Evolutionary conservation across 2,888 invertebrate genomes (phyloP).

Genomic region (Poecilus cupreus): DNA sequence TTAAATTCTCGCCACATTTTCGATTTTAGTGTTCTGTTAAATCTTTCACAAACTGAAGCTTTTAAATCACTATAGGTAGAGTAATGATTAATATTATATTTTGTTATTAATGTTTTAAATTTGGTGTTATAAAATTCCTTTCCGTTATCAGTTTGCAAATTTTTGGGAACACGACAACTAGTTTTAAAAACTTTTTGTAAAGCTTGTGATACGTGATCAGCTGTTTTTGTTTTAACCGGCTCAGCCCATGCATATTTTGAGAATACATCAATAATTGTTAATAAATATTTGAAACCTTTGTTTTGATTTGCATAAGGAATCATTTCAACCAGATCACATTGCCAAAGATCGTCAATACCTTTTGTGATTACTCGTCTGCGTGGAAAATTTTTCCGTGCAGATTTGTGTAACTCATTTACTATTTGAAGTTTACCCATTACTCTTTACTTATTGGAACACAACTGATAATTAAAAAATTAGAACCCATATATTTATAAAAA

Average conservation of each 20-base stretch:
- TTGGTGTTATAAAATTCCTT: slow-evolving; percentile 15
- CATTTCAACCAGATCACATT: slow-evolving; percentile 70
- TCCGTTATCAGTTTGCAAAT: slow-evolving; percentile 4
- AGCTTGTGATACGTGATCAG: slow-evolving; percentile 61
- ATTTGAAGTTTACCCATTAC: background rate
- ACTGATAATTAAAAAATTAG: background rate
- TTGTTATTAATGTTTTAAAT: slow-evolving; percentile 2
- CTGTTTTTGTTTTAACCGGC: slow-evolving; percentile 66
- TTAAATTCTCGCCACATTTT: background rate
- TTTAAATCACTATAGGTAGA: background rate
- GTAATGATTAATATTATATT: slow-evolving; percentile 7
- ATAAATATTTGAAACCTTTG: slow-evolving; percentile 66
- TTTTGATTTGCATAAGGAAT: slow-evolving; percentile 65
- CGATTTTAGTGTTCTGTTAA: background rate
- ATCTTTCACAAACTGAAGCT: no score
- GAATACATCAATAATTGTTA: slow-evolving; percentile 65
- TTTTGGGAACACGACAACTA: background rate
- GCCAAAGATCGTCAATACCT: slow-evolving; percentile 68
- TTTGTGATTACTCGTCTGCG: slow-evolving; percentile 63
- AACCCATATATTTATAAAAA: background rate
- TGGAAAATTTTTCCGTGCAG: slow-evolving; percentile 66
- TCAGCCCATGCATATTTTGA: slow-evolving; percentile 68
- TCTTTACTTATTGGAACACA: background rate
- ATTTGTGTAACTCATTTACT: slow-evolving; percentile 66
- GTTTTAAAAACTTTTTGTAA: background rate